Percentiles rank a stretch among this genome's conserved stretches.
phyloP scores from a whole-genome alignment of 2,797 vertebrate genomes.

The Hyperoplus lanceolatus region DNA sequence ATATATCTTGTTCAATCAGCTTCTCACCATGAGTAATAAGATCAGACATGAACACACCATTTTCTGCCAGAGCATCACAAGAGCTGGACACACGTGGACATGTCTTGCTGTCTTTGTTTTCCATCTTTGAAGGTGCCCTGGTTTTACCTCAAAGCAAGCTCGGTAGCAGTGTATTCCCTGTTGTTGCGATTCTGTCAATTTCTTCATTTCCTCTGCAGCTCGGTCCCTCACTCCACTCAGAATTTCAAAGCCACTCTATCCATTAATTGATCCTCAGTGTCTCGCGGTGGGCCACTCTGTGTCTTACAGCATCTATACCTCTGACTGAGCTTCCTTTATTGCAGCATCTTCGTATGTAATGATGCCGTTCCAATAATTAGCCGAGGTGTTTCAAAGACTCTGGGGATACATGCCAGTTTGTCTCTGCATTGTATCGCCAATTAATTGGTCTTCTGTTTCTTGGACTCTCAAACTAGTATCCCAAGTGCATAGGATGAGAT shows the following conservation, averaged over 20 bases:
- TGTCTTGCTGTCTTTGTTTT: neutral
- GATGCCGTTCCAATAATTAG: conserved; percentile 34
- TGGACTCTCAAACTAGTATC: conserved; percentile 22
- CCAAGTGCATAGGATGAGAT: conserved; percentile 18
- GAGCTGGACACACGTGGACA: neutral
- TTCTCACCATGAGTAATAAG: neutral
- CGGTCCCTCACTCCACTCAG: conserved; percentile 4
- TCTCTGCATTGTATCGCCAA: conserved; percentile 19
- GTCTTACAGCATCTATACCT: conserved; percentile 16
- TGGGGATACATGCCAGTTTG: conserved; percentile 1
- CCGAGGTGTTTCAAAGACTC: neutral
- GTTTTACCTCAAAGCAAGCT: neutral
- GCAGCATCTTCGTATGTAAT: neutral
- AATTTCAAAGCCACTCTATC: conserved; percentile 46
- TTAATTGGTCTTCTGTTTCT: conserved; percentile 22
- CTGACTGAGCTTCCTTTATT: conserved; percentile 11
- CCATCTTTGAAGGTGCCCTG: neutral
- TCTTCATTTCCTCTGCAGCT: conserved; percentile 18
- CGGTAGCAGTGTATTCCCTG: neutral
- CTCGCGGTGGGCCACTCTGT: neutral
- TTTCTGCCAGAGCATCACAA: neutral
- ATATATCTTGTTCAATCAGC: neutral
- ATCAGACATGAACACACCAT: neutral
- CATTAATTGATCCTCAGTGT: conserved; percentile 46
- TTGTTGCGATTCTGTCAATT: conserved; percentile 9